Base-by-base conservation (phyloP, 2,888 invertebrate genomes). In the Caenorhabditis parvicauda region DNA sequence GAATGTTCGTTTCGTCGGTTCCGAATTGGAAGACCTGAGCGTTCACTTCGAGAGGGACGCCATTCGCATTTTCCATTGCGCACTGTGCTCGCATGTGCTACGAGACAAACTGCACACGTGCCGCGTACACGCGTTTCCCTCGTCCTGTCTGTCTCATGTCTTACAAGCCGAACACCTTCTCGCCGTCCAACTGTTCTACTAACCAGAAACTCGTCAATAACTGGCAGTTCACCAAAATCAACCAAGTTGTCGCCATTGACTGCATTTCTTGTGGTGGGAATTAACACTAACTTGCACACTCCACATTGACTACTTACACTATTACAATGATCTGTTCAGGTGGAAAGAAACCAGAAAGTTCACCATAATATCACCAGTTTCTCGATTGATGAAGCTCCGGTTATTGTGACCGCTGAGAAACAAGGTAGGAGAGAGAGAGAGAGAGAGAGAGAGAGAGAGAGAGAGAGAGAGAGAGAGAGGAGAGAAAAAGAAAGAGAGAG, bases 41-140 rank as follows among this genome's bases (percentile, higher is more conserved):
- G 55, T 66, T 29, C 70, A 64, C 37, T 79, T 78, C 56, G 76
- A 78, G 56, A 59, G 72, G 6, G 74, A 79, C 47, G 70, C 78
- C 37, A 64, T n/a, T 73, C 25, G 72, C 74, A 32, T 69, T 66
- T 46, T 73, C 75, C 4, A 47, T 80, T 32, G 68, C 71, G 21
- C 76, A 76, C 43, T 79, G 79, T 61, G 77, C 75, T 25, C 65
- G 67, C 39, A 62, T 70, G 49, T 79, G 79, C 58, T 76, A 63
- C 50, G 74, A 74, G 54, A 67, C 76, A 29, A 56, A 60, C 19
- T 78, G 78, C 58, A 45, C 53, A 9, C 59, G 58, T 29, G 77
- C 77, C 19, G 77, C 77, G 6, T 77, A 72, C 60, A 79, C 78
- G 4, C 69, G 77, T 32, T 79, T 80, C 68, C 79, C 79, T n/a